phyloP scores from a whole-genome alignment of 2,113 vertebrate genomes.

The Oriolus oriolus region DNA sequence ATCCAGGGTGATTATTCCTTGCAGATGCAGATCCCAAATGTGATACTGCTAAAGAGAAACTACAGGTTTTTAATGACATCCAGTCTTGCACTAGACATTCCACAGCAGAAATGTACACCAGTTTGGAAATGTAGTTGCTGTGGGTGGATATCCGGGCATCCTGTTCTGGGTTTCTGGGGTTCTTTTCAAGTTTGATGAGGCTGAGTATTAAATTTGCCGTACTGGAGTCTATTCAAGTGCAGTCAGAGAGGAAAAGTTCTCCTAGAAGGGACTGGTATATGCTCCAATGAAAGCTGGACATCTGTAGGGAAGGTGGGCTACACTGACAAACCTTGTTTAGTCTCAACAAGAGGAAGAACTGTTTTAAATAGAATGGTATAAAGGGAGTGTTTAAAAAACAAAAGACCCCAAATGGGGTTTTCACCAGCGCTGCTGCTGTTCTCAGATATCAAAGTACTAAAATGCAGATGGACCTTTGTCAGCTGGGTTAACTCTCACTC shows the following conservation, averaged over 20 bases:
- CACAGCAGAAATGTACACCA: background rate
- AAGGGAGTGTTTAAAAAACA: background rate
- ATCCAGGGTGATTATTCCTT: background rate
- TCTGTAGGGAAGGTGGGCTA: background rate
- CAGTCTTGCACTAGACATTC: background rate
- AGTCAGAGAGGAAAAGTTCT: background rate
- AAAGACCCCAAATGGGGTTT: background rate
- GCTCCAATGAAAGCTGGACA: background rate
- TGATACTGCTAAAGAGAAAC: background rate
- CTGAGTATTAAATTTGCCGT: background rate
- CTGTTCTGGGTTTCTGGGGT: fast-evolving
- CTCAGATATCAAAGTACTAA: background rate
- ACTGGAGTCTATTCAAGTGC: background rate
- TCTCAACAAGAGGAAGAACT: background rate
- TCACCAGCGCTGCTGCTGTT: background rate
- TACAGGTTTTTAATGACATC: background rate
- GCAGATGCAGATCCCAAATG: background rate
- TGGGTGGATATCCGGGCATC: background rate
- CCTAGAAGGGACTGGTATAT: background rate
- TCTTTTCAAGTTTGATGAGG: background rate
- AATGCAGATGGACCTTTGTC: background rate
- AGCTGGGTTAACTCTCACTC: background rate
- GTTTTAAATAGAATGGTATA: background rate
- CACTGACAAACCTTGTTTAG: background rate
- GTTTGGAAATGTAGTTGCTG: background rate